Conservation (phyloP, 2,888 invertebrate genomes). For the Troides aeacus region DNA sequence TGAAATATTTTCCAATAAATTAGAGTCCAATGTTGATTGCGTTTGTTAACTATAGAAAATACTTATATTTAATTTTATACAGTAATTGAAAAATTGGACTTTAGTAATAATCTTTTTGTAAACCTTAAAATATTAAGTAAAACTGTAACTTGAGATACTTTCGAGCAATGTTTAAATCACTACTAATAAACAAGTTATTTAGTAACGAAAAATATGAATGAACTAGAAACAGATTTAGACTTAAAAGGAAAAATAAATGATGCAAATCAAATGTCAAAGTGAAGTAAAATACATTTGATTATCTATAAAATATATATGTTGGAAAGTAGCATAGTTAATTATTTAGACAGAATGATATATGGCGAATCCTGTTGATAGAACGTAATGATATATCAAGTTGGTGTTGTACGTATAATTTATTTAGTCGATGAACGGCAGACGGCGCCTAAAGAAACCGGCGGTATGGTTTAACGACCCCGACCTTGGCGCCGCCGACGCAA, state of each 20-base stretch:
- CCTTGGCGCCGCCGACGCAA: slow-evolving; percentile 67
- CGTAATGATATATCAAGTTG: slow-evolving; percentile 22
- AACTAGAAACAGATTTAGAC: too few species aligned
- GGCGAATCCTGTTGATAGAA: slow-evolving; percentile 3
- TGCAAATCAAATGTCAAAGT: not conserved
- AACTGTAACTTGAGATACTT: too few species aligned
- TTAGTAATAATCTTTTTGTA: too few species aligned
- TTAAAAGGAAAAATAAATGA: not conserved
- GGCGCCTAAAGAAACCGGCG: slow-evolving; percentile 58
- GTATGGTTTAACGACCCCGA: slow-evolving; percentile 72
- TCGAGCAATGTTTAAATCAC: too few species aligned
- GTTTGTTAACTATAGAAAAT: too few species aligned
- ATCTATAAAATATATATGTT: not conserved
- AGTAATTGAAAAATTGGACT: too few species aligned
- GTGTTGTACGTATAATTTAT: slow-evolving; percentile 42
- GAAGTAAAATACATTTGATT: not conserved
- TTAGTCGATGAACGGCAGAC: slow-evolving; percentile 43
- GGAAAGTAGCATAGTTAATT: not conserved
- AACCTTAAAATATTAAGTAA: too few species aligned
- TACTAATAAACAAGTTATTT: too few species aligned
- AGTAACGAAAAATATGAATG: too few species aligned
- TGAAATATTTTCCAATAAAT: too few species aligned
- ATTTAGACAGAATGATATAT: slow-evolving; percentile 7
- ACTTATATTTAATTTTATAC: too few species aligned
- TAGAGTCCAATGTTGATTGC: too few species aligned